Conservation (phyloP, 2,113 vertebrate genomes). For the Ceratotherium simum region DNA sequence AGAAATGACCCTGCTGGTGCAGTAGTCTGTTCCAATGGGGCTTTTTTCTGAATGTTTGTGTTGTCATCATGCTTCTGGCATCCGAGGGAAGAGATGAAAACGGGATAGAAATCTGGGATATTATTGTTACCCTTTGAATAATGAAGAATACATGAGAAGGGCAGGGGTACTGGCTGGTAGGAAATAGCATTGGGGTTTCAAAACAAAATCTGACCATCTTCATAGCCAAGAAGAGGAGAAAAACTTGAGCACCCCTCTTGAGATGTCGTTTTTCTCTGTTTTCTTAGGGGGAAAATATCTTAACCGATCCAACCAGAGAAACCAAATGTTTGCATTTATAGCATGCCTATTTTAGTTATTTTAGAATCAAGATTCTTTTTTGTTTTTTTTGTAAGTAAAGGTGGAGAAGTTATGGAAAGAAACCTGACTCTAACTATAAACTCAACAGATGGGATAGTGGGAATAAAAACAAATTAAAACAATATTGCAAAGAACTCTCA, state of each 20-base stretch:
- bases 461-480: constrained; percentile 74
- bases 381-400: constrained; percentile 46
- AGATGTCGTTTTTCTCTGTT: not conserved
- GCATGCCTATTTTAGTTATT: constrained; percentile 60
- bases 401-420: constrained; percentile 66
- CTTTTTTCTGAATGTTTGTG: not conserved
- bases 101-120: not conserved
- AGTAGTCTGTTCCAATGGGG: not conserved
- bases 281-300: not conserved
- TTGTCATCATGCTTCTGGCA: not conserved
- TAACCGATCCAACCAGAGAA: not conserved
- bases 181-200: not conserved
- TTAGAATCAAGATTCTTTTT: constrained; percentile 44
- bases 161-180: no score
- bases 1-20: not conserved
- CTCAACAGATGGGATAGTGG: constrained; percentile 55
- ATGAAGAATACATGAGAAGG: not conserved
- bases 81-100: not conserved
- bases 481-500: constrained; percentile 51
- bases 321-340: constrained; percentile 6
- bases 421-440: constrained; percentile 46
- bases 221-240: not conserved
- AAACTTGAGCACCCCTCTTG: not conserved
- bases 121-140: not conserved
- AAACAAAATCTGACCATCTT: not conserved